These are phyloP conservation scores for Mesocentrotus franciscanus DNA, from an alignment of 53 echinoderm and acorn worm species.

Conservation along the genomic window DNA sequence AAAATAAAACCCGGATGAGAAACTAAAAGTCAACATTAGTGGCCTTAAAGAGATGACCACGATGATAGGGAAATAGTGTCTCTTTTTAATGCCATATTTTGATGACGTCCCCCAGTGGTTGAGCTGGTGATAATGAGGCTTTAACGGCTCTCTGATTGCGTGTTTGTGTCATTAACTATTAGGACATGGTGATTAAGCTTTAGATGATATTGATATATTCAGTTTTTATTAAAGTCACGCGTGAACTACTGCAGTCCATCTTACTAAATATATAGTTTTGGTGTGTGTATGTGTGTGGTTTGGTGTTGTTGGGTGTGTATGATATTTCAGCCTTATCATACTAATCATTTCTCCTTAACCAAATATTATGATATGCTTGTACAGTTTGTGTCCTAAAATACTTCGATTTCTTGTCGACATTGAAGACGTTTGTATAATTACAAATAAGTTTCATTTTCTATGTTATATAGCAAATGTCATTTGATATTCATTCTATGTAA, in stretches of 20 bases:
- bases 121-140: slow-evolving; percentile 6
- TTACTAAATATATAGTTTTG: neutral
- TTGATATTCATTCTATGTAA: no score
- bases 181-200: neutral
- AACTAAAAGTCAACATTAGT: no score
- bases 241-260: neutral
- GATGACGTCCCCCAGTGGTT: neutral
- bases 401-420: no score
- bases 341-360: neutral
- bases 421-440: no score
- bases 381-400: no score
- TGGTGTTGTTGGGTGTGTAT: neutral
- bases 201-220: neutral
- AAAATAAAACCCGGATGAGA: no score
- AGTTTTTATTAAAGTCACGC: neutral
- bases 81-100: neutral
- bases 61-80: neutral
- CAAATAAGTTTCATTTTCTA: no score
- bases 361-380: neutral
- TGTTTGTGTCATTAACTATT: neutral
- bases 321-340: neutral
- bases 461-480: no score
- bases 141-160: slow-evolving; percentile 1
- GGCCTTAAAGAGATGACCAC: neutral
- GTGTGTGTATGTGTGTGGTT: neutral